A percentile compares a stretch with the other conserved stretches of the same genome.
These are phyloP conservation scores for Arenaria interpres DNA, from an alignment of 2,113 vertebrate species.

Conservation along the genomic window DNA sequence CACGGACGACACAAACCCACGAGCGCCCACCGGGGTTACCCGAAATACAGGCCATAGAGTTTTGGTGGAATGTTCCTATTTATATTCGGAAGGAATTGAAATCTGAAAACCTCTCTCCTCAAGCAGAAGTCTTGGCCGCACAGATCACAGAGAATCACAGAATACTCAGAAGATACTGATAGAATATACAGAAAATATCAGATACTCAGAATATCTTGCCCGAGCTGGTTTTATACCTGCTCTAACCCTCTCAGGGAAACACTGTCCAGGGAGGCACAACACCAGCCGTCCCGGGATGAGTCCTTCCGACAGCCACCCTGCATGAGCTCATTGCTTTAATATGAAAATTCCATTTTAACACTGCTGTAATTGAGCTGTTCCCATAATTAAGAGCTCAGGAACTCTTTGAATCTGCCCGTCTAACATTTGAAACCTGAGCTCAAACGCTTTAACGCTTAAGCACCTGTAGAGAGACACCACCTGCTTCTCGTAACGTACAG, in stretches of 20 bases:
- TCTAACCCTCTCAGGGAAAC: background rate
- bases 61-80: background rate
- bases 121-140: background rate
- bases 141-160: too few species aligned
- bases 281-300: background rate
- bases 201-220: background rate
- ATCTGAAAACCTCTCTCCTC: background rate
- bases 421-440: background rate
- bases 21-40: too few species aligned
- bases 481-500: background rate
- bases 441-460: background rate
- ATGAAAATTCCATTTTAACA: background rate
- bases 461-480: background rate
- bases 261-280: background rate
- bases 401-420: background rate
- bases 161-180: too few species aligned
- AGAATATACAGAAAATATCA: too few species aligned
- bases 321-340: background rate
- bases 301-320: fast-evolving
- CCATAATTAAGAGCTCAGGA: background rate
- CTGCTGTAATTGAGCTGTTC: background rate
- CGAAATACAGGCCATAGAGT: background rate
- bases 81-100: background rate
- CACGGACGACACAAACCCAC: background rate
- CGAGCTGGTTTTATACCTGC: fast-evolving